Percentiles rank a stretch among this genome's conserved stretches.
These are phyloP conservation scores for Tychaedon coryphoeus DNA, from an alignment of 2,113 vertebrate genomes.

Conservation along the genomic window DNA sequence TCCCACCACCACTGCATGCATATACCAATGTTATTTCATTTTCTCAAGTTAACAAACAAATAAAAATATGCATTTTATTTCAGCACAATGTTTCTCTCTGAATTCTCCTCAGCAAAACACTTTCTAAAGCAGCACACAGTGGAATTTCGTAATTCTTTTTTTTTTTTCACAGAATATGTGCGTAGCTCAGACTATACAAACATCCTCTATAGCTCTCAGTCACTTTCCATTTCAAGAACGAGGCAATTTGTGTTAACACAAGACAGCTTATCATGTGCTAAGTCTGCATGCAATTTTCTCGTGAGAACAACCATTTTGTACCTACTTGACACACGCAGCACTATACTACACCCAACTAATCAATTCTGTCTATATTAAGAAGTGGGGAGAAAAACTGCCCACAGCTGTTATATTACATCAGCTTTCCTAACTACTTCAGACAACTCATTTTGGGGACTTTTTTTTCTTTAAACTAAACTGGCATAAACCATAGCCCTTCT, in stretches of 20 bases:
- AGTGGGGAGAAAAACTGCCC: constrained; percentile 39
- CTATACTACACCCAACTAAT: constrained; percentile 43
- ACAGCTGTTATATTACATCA: constrained; percentile 58
- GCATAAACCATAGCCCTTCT: constrained; percentile 16
- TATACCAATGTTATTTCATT: neutral
- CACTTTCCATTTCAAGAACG: constrained; percentile 64
- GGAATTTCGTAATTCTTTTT: constrained; percentile 36
- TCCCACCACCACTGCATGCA: neutral
- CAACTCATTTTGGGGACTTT: neutral
- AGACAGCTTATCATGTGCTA: constrained; percentile 69
- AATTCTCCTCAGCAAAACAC: neutral
- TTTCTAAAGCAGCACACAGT: neutral
- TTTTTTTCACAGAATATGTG: constrained; percentile 22
- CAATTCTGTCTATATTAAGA: constrained; percentile 62
- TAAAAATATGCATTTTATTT: neutral
- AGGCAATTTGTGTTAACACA: constrained; percentile 61
- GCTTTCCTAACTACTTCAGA: constrained; percentile 58
- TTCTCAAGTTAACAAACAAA: neutral
- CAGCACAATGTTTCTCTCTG: neutral
- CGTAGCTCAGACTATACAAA: constrained; percentile 48
- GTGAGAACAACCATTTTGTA: constrained; percentile 65
- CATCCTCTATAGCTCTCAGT: constrained; percentile 60
- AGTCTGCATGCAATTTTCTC: constrained; percentile 64
- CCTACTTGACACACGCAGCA: constrained; percentile 57
- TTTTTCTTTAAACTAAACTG: neutral